These are phyloP conservation scores for Leptodactylus fallax DNA, from an alignment of 2,797 vertebrate genomes.

Conservation along the genomic window DNA sequence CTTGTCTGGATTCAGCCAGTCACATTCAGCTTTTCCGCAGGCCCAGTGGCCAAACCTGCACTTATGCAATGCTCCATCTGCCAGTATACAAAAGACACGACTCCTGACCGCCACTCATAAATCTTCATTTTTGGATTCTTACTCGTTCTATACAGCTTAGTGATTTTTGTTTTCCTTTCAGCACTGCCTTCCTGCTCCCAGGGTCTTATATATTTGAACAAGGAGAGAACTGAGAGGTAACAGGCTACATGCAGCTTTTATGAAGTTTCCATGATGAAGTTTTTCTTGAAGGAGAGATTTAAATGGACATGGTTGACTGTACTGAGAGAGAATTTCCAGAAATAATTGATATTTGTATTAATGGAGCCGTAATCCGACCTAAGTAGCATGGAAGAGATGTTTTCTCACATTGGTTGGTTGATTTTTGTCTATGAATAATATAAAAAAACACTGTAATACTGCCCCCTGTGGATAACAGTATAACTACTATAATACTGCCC, in stretches of 20 bases:
- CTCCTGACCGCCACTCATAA: neutral
- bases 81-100: constrained; percentile 24
- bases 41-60: constrained; percentile 18
- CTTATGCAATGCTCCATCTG: neutral
- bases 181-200: neutral
- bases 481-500: neutral
- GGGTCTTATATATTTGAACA: neutral
- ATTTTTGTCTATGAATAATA: neutral
- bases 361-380: neutral
- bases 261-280: neutral
- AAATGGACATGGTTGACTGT: neutral
- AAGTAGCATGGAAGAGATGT: too few relatives aligned
- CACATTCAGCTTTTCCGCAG: neutral
- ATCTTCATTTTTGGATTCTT: constrained; percentile 18
- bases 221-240: neutral
- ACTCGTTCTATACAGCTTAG: neutral
- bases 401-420: neutral
- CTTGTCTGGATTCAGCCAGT: constrained; percentile 1
- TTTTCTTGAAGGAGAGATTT: neutral
- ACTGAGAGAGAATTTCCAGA: neutral
- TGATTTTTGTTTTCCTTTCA: constrained; percentile 24
- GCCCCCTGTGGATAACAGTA: neutral
- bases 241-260: neutral
- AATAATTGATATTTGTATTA: neutral
- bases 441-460: neutral